Conservation (phyloP, 2,888 invertebrate species). For the Tanytarsus gracilentus region DNA sequence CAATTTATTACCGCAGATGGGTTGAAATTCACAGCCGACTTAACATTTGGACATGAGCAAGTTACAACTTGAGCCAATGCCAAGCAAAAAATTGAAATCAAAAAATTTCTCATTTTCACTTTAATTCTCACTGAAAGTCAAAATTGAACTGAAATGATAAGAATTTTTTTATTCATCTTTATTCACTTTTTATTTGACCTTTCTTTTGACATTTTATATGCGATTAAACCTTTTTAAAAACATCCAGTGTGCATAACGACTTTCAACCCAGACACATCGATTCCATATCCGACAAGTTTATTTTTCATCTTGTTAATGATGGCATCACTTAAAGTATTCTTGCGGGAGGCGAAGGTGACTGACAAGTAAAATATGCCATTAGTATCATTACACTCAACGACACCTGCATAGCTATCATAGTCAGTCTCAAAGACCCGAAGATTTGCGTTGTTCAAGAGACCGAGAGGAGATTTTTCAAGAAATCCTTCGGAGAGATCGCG, state of each 20-base stretch:
- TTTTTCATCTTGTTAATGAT: neutral
- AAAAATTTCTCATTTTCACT: too few species aligned
- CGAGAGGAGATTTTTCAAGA: neutral
- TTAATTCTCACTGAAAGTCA: too few species aligned
- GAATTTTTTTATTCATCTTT: too few species aligned
- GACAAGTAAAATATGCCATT: neutral
- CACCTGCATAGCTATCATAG: slow-evolving; percentile 1
- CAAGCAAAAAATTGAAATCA: too few species aligned
- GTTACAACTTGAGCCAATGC: too few species aligned
- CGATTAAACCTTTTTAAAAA: too few species aligned
- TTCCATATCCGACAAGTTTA: neutral
- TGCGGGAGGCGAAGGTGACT: neutral
- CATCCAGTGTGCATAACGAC: neutral
- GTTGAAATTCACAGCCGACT: too few species aligned
- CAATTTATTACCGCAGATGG: too few species aligned
- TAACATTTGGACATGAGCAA: too few species aligned
- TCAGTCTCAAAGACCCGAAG: slow-evolving; percentile 1
- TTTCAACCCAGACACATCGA: neutral
- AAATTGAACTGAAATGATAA: too few species aligned
- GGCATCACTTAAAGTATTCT: neutral
- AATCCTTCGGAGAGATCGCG: neutral
- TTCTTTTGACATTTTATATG: too few species aligned
- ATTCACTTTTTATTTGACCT: too few species aligned
- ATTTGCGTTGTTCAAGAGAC: neutral
- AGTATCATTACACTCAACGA: neutral